phyloP scores from a whole-genome alignment of 1,140 invertebrate genomes.

The Lerema accius region DNA sequence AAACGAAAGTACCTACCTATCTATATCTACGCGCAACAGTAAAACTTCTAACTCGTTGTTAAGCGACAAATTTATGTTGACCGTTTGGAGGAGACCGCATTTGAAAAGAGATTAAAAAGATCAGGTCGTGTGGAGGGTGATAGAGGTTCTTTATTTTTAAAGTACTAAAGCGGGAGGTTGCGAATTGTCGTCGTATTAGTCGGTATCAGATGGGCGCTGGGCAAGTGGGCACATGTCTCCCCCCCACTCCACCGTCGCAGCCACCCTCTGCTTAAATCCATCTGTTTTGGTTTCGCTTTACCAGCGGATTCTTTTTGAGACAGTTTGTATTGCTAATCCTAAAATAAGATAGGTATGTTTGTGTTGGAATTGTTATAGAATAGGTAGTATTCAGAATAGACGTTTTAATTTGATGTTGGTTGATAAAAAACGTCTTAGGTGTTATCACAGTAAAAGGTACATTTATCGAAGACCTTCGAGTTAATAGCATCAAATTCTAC shows the following conservation, averaged over 20 bases:
- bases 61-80: slow-evolving; percentile 8
- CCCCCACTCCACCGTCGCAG: slow-evolving; percentile 20
- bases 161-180: slow-evolving; percentile 56
- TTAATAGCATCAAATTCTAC: too few species aligned
- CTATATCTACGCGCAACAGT: background rate
- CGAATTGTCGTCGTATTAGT: slow-evolving; percentile 77
- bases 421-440: too few species aligned
- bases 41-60: slow-evolving; percentile 10
- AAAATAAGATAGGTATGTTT: background rate
- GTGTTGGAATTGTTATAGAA: too few species aligned
- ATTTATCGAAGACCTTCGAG: too few species aligned
- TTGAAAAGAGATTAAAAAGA: slow-evolving; percentile 42
- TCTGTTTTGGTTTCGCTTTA: slow-evolving; percentile 52
- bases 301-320: slow-evolving; percentile 36
- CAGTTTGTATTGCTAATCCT: slow-evolving; percentile 31
- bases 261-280: slow-evolving; percentile 45
- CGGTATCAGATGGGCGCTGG: slow-evolving; percentile 65
- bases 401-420: too few species aligned
- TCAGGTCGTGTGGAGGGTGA: slow-evolving; percentile 36
- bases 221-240: slow-evolving; percentile 44
- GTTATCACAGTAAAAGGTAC: too few species aligned
- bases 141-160: slow-evolving; percentile 46
- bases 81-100: slow-evolving; percentile 19
- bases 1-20: background rate
- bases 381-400: too few species aligned